These are phyloP conservation scores for Callipepla squamata DNA, from an alignment of 2,113 vertebrate genomes.

Conservation along the genomic window DNA sequence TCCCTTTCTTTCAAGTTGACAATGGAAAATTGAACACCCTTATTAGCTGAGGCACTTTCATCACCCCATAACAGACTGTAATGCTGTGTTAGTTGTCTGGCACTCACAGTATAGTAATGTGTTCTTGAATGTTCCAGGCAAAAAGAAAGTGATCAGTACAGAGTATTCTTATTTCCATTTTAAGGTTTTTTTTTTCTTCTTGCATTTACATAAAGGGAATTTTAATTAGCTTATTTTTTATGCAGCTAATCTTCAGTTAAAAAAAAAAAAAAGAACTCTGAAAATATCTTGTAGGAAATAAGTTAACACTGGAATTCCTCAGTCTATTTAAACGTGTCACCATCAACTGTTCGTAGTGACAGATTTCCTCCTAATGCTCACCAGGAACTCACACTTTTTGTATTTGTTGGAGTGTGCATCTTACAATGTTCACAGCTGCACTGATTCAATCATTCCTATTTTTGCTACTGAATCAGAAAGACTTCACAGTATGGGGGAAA, in stretches of 20 bases:
- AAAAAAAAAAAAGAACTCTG: background rate
- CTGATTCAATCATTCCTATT: constrained; percentile 63
- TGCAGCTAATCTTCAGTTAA: background rate
- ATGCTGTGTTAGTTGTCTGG: background rate
- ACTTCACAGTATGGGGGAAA: constrained; percentile 42
- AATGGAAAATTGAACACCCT: background rate
- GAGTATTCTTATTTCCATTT: background rate
- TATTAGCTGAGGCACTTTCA: background rate
- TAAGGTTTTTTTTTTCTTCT: background rate
- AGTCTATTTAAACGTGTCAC: constrained; percentile 64
- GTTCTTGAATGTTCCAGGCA: background rate
- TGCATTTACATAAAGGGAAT: background rate
- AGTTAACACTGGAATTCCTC: constrained; percentile 52
- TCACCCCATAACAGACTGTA: background rate
- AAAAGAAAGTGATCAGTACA: background rate
- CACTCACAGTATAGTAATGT: background rate
- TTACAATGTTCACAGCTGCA: constrained; percentile 68
- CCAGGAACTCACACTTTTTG: constrained; percentile 56
- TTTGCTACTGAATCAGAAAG: constrained; percentile 59
- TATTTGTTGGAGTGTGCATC: constrained; percentile 62
- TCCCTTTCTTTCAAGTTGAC: background rate
- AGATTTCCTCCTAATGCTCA: constrained; percentile 67
- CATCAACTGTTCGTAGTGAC: constrained; percentile 66
- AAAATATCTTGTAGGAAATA: constrained; percentile 33
- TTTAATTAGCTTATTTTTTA: constrained; percentile 2